A percentile compares a stretch with the other conserved stretches of the same genome.
Conservation (phyloP, 2,888 invertebrate species). For the Phorcus lineatus region DNA sequence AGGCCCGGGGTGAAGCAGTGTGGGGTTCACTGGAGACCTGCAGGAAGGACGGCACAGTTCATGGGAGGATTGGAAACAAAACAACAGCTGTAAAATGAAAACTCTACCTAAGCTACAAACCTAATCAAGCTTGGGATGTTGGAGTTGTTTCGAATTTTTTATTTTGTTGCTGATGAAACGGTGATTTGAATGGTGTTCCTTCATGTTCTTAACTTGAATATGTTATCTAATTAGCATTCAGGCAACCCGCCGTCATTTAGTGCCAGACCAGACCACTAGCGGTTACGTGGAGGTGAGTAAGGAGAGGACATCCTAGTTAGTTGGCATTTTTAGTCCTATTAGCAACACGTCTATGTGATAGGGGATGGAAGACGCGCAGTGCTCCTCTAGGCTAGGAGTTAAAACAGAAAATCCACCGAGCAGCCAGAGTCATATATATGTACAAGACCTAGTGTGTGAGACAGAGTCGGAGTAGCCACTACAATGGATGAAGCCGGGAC, state of each 20-base stretch:
- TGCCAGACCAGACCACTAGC: conserved; percentile 15
- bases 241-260: conserved; percentile 47
- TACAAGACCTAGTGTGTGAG: conserved; percentile 9
- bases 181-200: conserved; percentile 26
- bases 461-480: conserved; percentile 14
- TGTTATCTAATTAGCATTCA: conserved; percentile 38
- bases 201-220: conserved; percentile 27
- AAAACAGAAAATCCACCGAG: conserved; percentile 3
- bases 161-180: not conserved
- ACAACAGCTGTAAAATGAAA: conserved; percentile 14
- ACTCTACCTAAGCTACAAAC: conserved; percentile 8
- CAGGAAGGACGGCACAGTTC: conserved; percentile 22
- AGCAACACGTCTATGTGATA: conserved; percentile 10
- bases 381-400: conserved; percentile 22
- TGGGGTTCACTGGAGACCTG: conserved; percentile 65
- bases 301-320: conserved; percentile 12
- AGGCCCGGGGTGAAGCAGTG: conserved; percentile 53
- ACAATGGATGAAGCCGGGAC: conserved; percentile 17
- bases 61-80: conserved; percentile 5
- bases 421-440: not conserved
- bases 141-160: not conserved
- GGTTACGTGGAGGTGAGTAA: not conserved
- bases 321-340: conserved; percentile 7
- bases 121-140: conserved; percentile 16
- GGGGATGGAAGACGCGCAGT: conserved; percentile 8